Base-by-base conservation (phyloP, 2,888 invertebrate species). In the Nipponacmea schrenckii region DNA sequence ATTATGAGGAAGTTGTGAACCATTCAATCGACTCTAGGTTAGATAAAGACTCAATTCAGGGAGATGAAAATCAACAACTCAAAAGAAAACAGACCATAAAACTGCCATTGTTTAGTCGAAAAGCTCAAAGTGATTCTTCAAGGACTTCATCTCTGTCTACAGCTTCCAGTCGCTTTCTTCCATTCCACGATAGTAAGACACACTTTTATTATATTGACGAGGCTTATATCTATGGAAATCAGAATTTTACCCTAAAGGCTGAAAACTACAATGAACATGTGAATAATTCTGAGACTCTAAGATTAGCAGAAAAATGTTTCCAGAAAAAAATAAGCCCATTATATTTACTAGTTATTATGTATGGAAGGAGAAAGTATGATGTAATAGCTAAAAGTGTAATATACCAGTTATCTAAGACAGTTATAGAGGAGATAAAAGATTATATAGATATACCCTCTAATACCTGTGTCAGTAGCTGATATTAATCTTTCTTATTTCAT, bases 251-350 rank as follows among this genome's bases (percentile, higher is more conserved):
- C 0, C 67, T 72, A 62, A 73, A 69, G 50, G 56, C 20, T 24
- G 56, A 56, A 12, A 56, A 24, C 10, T 56, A 10, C 24, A 56
- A 56, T 24, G 56, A 24, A 24, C 8, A 56, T 24, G 24, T 56
- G 24, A 4, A 56, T 24, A 20, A 24, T 20, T 56, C 44, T 24
- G 77, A 77, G 65, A 76, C 69, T 14, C n/a, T 68, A 17, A 56
- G 69, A 17, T 68, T 84, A 56, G 80, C 81, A 0, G 84, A 85
- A 67, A 77, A 80, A 67, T 83, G 83, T 63, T 81, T 84, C 64
- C 79, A 80, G 62, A 79, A 79, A 67, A 83, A 84, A 66, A 74
- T 85, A 14, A 74, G 76, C n/a, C 75, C 81, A 20, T 72, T 81
- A 8, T 81, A 74, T 70, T 72, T 85, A 17, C 67, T 80, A n/a